A percentile compares a stretch with the other conserved stretches of the same genome.
These are phyloP conservation scores for Xiphophorus hellerii DNA, from an alignment of 2,113 vertebrate genomes.

Conservation along the genomic window DNA sequence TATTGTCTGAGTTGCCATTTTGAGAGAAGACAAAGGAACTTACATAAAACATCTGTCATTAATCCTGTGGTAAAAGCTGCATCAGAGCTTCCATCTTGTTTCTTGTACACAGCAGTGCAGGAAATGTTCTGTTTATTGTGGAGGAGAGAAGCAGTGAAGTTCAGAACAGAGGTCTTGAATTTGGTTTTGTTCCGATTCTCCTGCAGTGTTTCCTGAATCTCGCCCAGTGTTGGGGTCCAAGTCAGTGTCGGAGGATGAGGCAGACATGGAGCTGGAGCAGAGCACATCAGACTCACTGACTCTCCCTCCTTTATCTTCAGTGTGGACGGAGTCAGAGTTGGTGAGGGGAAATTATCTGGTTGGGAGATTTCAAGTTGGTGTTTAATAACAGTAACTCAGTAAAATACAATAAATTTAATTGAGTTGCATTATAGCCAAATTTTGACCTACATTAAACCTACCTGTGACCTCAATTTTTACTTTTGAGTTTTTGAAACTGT, in stretches of 20 bases:
- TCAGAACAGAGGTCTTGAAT: slow-evolving; percentile 48
- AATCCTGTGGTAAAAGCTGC: neutral
- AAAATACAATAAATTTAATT: too few relatives aligned
- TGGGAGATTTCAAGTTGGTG: too few relatives aligned
- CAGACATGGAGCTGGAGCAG: slow-evolving; percentile 48
- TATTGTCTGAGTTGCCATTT: too few relatives aligned
- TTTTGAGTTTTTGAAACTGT: rapidly evolving
- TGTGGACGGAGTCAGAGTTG: slow-evolving; percentile 26
- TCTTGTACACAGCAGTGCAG: slow-evolving; percentile 49
- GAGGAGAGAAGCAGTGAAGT: slow-evolving; percentile 52
- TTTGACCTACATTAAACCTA: neutral
- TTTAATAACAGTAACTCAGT: too few relatives aligned
- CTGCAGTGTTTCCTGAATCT: slow-evolving; percentile 34
- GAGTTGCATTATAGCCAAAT: too few relatives aligned
- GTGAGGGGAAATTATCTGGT: slow-evolving; percentile 10
- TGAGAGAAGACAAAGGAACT: neutral
- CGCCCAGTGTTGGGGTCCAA: slow-evolving; percentile 45
- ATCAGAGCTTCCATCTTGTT: slow-evolving; percentile 16
- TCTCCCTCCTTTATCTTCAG: slow-evolving; percentile 41
- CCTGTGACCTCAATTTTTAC: neutral
- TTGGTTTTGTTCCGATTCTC: slow-evolving; percentile 45
- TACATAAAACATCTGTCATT: slow-evolving; percentile 26
- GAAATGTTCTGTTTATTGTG: slow-evolving; percentile 31
- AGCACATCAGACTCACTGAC: slow-evolving; percentile 42
- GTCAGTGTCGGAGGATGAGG: slow-evolving; percentile 50